phyloP scores from a whole-genome alignment of 2,113 vertebrate genomes.

The Cochlearius cochlearius region DNA sequence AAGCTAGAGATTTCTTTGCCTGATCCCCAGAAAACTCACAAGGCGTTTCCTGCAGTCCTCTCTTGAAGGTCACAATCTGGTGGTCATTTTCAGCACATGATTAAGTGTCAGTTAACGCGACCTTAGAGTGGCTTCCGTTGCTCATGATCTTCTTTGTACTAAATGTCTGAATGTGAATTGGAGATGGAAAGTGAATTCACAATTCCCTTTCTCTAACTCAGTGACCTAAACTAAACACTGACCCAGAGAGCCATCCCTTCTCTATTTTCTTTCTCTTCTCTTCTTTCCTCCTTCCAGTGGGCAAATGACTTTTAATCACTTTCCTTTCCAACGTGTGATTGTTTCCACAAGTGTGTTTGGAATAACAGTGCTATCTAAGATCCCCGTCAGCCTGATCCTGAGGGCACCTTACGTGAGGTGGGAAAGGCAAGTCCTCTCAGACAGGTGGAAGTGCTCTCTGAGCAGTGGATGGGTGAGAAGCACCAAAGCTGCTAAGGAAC shows the following conservation, averaged over 20 bases:
- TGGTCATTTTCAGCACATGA: not conserved
- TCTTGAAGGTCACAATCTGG: not conserved
- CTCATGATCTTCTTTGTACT: not conserved
- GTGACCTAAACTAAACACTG: not conserved
- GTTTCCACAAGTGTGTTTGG: not conserved
- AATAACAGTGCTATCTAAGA: not conserved
- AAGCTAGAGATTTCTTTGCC: not conserved
- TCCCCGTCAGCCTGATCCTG: not conserved
- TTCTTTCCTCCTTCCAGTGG: not conserved
- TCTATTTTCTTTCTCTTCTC: not conserved
- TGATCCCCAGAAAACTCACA: not conserved
- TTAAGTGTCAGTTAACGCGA: not conserved
- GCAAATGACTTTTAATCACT: not conserved
- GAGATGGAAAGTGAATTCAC: not conserved
- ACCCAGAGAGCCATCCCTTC: not conserved
- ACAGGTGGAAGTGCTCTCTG: not conserved
- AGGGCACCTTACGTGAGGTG: fast-evolving
- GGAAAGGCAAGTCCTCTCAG: not conserved
- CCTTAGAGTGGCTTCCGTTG: not conserved
- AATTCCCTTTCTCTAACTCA: not conserved
- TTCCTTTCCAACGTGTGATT: not conserved
- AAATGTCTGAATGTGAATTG: not conserved
- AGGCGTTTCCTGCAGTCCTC: not conserved
- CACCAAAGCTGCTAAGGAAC: not conserved
- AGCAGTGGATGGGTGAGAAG: not conserved